A percentile compares a stretch with the other conserved stretches of the same genome.
Evolutionary conservation across 1,140 invertebrate species (phyloP).

Genomic region (Maniola jurtina): DNA sequence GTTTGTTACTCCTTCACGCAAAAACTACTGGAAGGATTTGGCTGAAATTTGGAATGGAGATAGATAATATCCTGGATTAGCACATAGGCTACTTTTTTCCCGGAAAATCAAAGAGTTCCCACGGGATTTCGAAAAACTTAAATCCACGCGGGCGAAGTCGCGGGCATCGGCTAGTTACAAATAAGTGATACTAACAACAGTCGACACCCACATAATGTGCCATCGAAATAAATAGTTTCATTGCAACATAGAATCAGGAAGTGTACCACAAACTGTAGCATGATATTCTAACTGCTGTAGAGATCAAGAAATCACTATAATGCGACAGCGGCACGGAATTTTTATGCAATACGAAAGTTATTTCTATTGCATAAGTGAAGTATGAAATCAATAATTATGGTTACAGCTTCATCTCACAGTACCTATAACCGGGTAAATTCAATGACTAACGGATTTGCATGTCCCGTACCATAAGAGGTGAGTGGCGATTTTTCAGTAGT

Average conservation of each 20-base stretch:
- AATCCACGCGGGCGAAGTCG: too few species aligned
- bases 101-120: too few species aligned
- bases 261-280: constrained; percentile 31
- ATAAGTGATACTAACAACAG: constrained; percentile 9
- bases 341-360: constrained; percentile 42
- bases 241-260: constrained; percentile 51
- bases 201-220: constrained; percentile 22
- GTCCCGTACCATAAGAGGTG: constrained; percentile 17
- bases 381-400: constrained; percentile 40
- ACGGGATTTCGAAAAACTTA: too few species aligned
- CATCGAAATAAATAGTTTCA: constrained; percentile 40
- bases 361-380: constrained; percentile 42
- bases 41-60: too few species aligned
- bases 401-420: constrained; percentile 24
- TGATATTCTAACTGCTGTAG: constrained; percentile 20
- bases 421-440: constrained; percentile 13
- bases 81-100: too few species aligned
- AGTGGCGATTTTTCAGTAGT: constrained; percentile 8
- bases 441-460: constrained; percentile 22
- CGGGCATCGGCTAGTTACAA: too few species aligned
- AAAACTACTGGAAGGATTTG: too few species aligned
- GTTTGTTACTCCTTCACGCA: too few species aligned
- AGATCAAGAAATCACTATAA: constrained; percentile 14
- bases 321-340: constrained; percentile 33
- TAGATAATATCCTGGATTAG: too few species aligned